phyloP scores from a whole-genome alignment of 1,140 invertebrate genomes.

The Penaeus japonicus region DNA sequence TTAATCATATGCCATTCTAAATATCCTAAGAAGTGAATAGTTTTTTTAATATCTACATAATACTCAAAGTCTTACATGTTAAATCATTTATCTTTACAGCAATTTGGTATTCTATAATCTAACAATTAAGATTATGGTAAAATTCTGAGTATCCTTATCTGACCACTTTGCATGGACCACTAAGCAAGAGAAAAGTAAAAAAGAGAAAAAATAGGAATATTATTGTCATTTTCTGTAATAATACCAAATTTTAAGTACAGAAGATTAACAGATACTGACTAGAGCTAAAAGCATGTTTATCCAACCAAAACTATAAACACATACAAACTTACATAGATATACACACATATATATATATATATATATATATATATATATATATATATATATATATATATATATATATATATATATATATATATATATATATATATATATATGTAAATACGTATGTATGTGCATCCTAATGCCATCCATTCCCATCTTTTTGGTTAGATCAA shows the following conservation, averaged over 20 bases:
- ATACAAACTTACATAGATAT: background rate
- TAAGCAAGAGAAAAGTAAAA: background rate
- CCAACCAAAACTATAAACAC: background rate
- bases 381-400: background rate
- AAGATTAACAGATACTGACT: background rate
- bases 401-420: background rate
- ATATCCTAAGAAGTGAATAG: no score
- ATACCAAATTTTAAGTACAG: no score
- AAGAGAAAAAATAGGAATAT: background rate
- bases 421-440: slow-evolving; percentile 15
- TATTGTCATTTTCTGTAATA: background rate
- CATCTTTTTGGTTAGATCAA: no score
- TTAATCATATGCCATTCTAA: no score
- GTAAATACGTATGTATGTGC: background rate
- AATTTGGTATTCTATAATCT: no score
- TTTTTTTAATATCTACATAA: no score
- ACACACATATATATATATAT: slow-evolving; percentile 8
- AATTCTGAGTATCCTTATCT: no score
- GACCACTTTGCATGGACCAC: no score
- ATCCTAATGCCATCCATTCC: background rate
- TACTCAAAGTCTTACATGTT: no score
- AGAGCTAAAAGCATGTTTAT: background rate
- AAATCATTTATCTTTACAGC: no score
- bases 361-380: background rate
- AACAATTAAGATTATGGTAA: no score